Evolutionary conservation across 2,888 invertebrate genomes (phyloP).

Genomic region (Rhabditoides inermis): DNA sequence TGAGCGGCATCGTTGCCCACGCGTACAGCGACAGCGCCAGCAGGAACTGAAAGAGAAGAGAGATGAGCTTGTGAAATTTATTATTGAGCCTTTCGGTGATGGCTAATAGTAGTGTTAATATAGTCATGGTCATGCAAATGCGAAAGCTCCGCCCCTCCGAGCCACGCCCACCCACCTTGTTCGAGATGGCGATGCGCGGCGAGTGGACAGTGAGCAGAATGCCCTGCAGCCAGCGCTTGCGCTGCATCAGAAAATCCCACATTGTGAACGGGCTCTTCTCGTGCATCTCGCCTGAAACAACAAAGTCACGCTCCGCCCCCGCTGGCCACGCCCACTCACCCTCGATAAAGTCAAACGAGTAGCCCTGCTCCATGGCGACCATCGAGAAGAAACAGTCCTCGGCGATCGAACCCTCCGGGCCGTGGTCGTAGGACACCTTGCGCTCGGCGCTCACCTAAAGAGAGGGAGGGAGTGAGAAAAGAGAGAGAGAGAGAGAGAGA

Average conservation of each 20-base stretch:
- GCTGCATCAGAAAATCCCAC: constrained; percentile 86
- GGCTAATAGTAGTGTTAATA: no score
- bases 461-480: background rate
- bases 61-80: background rate
- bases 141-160: no score
- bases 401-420: constrained; percentile 89
- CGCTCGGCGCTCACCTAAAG: constrained; percentile 67
- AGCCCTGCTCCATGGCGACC: constrained; percentile 82
- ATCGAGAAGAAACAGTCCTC: constrained; percentile 95
- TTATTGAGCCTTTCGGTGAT: no score
- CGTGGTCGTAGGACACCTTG: constrained; percentile 87
- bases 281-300: constrained; percentile 77
- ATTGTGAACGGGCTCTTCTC: constrained; percentile 91
- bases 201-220: constrained; percentile 56
- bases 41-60: constrained; percentile 64
- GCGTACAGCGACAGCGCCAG: constrained; percentile 83
- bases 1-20: constrained; percentile 87
- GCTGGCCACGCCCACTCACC: constrained; percentile 52
- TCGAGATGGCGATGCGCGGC: constrained; percentile 39
- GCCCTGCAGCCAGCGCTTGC: constrained; percentile 80
- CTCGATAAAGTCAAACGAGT: constrained; percentile 85
- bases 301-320: background rate
- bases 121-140: no score
- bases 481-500: background rate
- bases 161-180: constrained; percentile 45